Evolutionary conservation across 2,888 invertebrate species (phyloP), one percentile per base, ranked within the genome.

Genomic region (Oscheius onirici): DNA sequence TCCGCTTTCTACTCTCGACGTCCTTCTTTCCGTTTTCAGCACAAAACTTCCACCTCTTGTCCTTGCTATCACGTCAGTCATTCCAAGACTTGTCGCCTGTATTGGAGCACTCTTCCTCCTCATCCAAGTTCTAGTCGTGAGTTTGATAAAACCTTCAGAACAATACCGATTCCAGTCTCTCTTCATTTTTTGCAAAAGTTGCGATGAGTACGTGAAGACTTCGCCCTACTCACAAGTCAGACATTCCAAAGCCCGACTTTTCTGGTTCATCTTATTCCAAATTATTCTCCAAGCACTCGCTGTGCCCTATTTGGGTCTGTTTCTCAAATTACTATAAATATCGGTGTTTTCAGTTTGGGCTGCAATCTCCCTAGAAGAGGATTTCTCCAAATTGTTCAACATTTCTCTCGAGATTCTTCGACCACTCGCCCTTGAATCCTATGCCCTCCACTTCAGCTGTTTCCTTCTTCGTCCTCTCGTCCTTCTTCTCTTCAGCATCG

Each of bases 91-190:
- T 55, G 54, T 54, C 5, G 78, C 74, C 3, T 75, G 73, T 17
- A 26, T 54, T 17, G 20, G 66, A 17, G 69, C 71, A 10, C 68
- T 75, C 41, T 41, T 57, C 41, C 70, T 74, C 20, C 3, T 73
- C 24, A 74, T 72, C 2, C 78, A 78, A 43, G 24, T 54, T 3
- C 74, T 78, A 15, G 71, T 73, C 15, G 78, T 78, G 60, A 61
- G 63, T 24, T 5, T n/a, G 3, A 22, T 5, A 24, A 6, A 8
- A 49, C 20, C 20, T 65, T 5, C 24, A 10, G 8, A 34, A 0
- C 8, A 44, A 3, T 8, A 15, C 15, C 15, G 1, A 2, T 58
- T 69, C 57, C 49, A 69, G 69, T 69, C 69, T 28, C 40, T 69
- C 6, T 46, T 69, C 40, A 13, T 57, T n/a, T 69, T 69, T 28